These are phyloP conservation scores for Pica pica DNA, from an alignment of 2,113 vertebrate genomes.

Conservation along the genomic window DNA sequence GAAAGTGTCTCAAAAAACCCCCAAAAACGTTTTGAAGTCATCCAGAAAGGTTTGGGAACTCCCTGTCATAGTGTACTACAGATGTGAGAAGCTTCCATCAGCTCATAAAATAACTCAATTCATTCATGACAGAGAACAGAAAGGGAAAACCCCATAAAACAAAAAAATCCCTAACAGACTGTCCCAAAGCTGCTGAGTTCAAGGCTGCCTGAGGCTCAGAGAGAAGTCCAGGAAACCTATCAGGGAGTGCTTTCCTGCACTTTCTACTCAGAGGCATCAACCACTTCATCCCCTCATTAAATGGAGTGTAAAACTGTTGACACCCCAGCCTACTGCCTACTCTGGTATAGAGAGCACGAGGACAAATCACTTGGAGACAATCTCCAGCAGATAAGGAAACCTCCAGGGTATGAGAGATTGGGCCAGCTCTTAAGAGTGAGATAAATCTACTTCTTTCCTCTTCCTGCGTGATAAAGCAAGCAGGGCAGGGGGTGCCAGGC, in stretches of 20 bases:
- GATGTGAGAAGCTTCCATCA: not conserved
- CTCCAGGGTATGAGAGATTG: not conserved
- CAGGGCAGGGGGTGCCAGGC: accelerated
- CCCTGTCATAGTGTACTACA: not conserved
- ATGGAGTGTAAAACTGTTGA: not conserved
- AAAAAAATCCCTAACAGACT: not conserved
- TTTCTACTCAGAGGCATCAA: not conserved
- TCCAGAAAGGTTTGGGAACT: not conserved
- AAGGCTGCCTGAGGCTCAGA: not conserved
- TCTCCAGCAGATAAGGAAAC: not conserved
- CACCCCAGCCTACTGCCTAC: not conserved
- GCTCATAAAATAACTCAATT: not conserved
- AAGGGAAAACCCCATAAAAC: accelerated
- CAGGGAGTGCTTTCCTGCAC: not conserved
- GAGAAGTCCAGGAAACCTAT: not conserved
- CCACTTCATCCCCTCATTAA: not conserved
- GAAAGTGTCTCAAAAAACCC: too few relatives aligned
- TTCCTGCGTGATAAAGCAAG: not conserved
- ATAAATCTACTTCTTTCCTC: not conserved
- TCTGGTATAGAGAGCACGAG: not conserved
- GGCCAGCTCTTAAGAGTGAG: not conserved
- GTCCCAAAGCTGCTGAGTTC: not conserved
- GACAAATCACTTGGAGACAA: not conserved
- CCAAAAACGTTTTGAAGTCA: not conserved
- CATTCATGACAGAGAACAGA: not conserved